A percentile compares a stretch with the other conserved stretches of the same genome.
These are phyloP conservation scores for Girardia tigrina DNA, from an alignment of 2,888 invertebrate species.

Conservation along the genomic window DNA sequence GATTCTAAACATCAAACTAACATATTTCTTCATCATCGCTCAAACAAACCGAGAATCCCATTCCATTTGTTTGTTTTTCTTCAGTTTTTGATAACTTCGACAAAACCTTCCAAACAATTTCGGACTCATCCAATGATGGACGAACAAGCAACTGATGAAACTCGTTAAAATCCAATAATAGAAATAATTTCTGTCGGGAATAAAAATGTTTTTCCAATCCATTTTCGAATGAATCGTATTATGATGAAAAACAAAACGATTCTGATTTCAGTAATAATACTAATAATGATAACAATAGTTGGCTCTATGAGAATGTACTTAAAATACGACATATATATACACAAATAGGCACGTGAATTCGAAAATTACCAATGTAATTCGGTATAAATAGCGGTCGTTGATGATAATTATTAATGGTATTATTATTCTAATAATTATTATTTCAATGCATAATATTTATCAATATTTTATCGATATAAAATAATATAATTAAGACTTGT, in stretches of 20 bases:
- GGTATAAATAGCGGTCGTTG: no score
- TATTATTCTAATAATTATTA: no score
- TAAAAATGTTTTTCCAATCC: background rate
- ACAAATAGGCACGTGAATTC: background rate
- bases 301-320: background rate
- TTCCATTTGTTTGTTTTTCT: background rate
- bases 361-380: no score
- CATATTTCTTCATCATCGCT: no score
- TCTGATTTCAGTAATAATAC: background rate
- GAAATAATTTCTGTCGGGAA: background rate
- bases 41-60: background rate
- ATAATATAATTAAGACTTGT: no score
- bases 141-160: background rate
- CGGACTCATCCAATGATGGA: background rate
- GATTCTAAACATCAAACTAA: background rate
- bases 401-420: no score
- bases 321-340: background rate
- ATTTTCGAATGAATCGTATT: background rate
- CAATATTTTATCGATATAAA: no score
- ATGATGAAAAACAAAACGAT: background rate
- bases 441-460: no score
- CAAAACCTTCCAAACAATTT: background rate
- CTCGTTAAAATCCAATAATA: background rate
- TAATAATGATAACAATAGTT: background rate
- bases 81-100: background rate